Evolutionary conservation across 2,113 vertebrate species (phyloP), one percentile per base, ranked within the genome.

Genomic region (Equus quagga): DNA sequence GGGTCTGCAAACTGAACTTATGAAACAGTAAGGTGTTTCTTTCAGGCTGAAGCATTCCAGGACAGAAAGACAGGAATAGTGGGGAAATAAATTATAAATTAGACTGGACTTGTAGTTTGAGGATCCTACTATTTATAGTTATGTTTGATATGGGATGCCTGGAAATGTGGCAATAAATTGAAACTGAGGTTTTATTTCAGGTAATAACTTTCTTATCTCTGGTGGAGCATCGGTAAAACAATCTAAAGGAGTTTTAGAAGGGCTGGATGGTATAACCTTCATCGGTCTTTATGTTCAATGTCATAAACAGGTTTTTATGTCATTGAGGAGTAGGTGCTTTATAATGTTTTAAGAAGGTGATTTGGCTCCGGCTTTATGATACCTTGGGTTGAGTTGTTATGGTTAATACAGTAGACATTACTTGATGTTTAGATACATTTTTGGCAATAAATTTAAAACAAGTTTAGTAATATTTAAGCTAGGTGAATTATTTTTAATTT

Each of bases 151-250:
- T 62, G 51, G 56, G 56, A 81, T 84, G 75, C 78, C 84, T 97
- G 54, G 84, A 96, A 91, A 62, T 93, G 44, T 51, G 56, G 62
- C 73, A 94, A 69, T 95, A 96, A 91, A 95, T 84, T 91, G 94
- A 97, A 94, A 80, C 82, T 93, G 90, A 90, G 85, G 51, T 86
- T 98, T 97, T 96, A 80, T 94, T 94, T 97, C 88, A 94, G 93
- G 78, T 75, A 97, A 65, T 92, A 94, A 88, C 51, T 97, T 80
- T 92, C 96, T 89, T 93, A 73, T 93, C 85, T 91, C 69, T 95
- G 11, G 51, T 49, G 17, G 46, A 84, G 24, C 46, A 84, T 82
- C 33, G 44, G 70, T 82, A 58, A 69, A 81, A 85, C 33, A 91
- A 81, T 72, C 70, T 88, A 62, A 76, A 81, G 72, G 46, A 64